Conservation (phyloP, 2,888 invertebrate species). For the Parasteatoda lunata region DNA sequence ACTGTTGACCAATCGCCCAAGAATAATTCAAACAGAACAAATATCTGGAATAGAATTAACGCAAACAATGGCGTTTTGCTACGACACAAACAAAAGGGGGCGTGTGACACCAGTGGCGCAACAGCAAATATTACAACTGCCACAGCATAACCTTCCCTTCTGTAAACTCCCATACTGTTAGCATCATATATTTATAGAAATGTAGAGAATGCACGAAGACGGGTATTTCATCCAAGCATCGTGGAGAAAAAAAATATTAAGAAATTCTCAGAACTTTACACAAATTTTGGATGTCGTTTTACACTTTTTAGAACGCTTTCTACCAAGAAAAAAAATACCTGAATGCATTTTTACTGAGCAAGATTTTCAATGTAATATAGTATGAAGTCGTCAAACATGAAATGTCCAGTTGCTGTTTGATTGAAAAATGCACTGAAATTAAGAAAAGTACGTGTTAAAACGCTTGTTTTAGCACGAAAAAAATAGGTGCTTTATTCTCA, state of each 20-base stretch:
- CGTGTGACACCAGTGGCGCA: background rate
- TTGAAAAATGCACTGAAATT: too few species aligned
- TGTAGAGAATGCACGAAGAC: slow-evolving; percentile 37
- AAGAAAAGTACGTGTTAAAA: too few species aligned
- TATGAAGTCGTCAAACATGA: too few species aligned
- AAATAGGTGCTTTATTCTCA: too few species aligned
- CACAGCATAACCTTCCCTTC: background rate
- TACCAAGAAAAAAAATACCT: slow-evolving; percentile 19
- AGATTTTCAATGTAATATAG: too few species aligned
- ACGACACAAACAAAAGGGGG: background rate
- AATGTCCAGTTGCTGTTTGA: too few species aligned
- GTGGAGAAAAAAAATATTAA: slow-evolving; percentile 5
- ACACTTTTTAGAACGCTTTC: slow-evolving; percentile 58
- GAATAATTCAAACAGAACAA: background rate
- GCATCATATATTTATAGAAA: slow-evolving; percentile 18
- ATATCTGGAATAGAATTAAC: background rate
- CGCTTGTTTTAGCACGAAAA: too few species aligned
- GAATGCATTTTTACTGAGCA: slow-evolving; percentile 23
- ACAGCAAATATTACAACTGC: background rate
- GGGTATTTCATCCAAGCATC: slow-evolving; percentile 48
- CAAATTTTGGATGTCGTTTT: slow-evolving; percentile 58
- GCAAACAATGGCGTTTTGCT: background rate
- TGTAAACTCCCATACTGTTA: slow-evolving; percentile 13
- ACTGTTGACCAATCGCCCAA: background rate
- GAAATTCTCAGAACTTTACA: slow-evolving; percentile 30